phyloP scores from a whole-genome alignment of 2,888 invertebrate genomes.

The Trichopria drosophilae region DNA sequence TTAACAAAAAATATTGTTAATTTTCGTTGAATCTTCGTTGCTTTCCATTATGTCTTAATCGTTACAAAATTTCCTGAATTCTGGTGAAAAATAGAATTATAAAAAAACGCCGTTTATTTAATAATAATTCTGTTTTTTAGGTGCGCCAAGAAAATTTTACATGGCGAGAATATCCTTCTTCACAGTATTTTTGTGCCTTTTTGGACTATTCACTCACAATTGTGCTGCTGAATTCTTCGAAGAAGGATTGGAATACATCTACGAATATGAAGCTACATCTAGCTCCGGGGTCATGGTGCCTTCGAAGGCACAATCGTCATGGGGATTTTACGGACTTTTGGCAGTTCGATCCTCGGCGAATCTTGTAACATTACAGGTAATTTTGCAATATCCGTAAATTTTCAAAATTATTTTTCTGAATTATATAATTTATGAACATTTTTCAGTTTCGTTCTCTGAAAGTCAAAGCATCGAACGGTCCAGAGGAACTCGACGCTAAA shows the following conservation, averaged over 20 bases:
- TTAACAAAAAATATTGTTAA: too few relatives aligned
- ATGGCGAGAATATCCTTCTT: too few relatives aligned
- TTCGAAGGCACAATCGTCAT: conserved; percentile 49
- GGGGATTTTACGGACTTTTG: conserved; percentile 49
- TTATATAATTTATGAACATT: too few relatives aligned
- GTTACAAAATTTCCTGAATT: too few relatives aligned
- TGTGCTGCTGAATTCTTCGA: conserved; percentile 42
- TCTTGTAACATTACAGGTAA: conserved; percentile 46
- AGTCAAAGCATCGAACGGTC: conserved; percentile 48
- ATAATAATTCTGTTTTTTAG: too few relatives aligned
- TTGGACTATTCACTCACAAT: conserved; percentile 6
- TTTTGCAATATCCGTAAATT: conserved; percentile 38
- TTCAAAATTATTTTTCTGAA: too few relatives aligned
- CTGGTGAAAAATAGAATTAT: too few relatives aligned
- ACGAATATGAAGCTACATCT: conserved; percentile 50
- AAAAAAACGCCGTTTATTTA: too few relatives aligned
- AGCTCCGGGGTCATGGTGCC: conserved; percentile 52
- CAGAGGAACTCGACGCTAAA: conserved; percentile 31
- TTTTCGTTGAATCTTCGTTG: too few relatives aligned
- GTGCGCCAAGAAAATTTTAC: too few relatives aligned
- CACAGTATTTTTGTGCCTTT: too few relatives aligned
- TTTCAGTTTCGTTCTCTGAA: conserved; percentile 41
- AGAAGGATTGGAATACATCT: conserved; percentile 49
- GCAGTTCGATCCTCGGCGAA: conserved; percentile 44
- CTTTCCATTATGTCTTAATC: too few relatives aligned